Evolutionary conservation across 2,888 invertebrate species (phyloP), one percentile per base, ranked within the genome.

Genomic region (Agonopterix arenella): DNA sequence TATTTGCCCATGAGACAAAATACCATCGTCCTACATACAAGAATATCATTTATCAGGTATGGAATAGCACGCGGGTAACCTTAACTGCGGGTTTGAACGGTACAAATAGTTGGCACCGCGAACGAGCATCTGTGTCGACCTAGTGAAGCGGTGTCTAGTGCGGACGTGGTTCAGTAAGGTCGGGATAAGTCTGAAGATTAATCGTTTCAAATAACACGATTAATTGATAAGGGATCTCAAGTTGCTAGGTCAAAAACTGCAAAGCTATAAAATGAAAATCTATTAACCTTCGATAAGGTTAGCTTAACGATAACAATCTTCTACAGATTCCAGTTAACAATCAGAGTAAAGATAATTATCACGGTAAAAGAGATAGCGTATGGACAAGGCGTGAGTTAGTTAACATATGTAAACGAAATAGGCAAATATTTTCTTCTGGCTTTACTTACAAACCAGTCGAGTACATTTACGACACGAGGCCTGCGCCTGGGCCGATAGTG

Each of bases 71-170:
- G 68, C 71, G 68, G 79, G 80, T 77, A 80, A 79, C 78, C 72
- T 68, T 74, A 78, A 72, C 74, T 71, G 73, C 66, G 57, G 66
- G 68, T 61, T 66, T 80, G 81, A 84, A 81, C 79, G 81, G 78
- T 83, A 84, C 84, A 84, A 84, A 84, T 83, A 75, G 80, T 71
- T 65, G 57, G 72, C 63, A 70, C 70, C 70, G 68, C 72, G 69
- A 71, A 56, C 66, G 63, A 70, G 69, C 74, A 28, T 75, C 71
- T 68, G 66, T 68, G 72, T 70, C 76, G 82, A 75, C 80, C 79
- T 63, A 74, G 68, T 75, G 72, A 75, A 62, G 60, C 61, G 61
- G 79, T 77, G 70, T 79, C 76, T 72, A 72, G 74, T 79, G 40
- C 4, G 11, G 73, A 58, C 61, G 59, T 60, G 64, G 71, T 60